Evolutionary conservation across 1,140 invertebrate genomes (phyloP).

Genomic region (Drosophila ambigua): DNA sequence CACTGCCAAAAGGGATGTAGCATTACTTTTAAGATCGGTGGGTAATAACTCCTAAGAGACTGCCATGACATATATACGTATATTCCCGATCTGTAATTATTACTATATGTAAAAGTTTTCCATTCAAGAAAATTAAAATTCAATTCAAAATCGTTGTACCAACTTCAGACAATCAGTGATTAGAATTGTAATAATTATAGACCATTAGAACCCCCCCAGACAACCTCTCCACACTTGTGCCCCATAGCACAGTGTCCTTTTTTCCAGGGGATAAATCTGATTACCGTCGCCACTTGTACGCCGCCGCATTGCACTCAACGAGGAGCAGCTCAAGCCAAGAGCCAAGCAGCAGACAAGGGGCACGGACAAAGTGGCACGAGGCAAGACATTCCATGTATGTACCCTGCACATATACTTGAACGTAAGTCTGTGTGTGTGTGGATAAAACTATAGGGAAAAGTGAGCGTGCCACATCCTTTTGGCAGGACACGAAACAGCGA

Average conservation of each 20-base stretch:
- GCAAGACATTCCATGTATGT: constrained; percentile 15
- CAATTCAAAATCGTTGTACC: no score
- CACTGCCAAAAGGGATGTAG: no score
- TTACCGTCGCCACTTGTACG: constrained; percentile 51
- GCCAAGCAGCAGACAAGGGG: constrained; percentile 24
- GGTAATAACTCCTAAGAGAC: no score
- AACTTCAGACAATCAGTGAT: no score
- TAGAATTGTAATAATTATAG: no score
- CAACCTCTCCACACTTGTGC: neutral
- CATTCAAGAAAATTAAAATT: no score
- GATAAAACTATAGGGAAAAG: constrained; percentile 51
- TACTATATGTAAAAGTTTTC: no score
- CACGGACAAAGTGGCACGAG: constrained; percentile 61
- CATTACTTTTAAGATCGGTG: no score
- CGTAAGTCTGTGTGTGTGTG: constrained; percentile 4
- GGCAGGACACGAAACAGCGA: constrained; percentile 46
- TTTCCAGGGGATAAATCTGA: constrained; percentile 31
- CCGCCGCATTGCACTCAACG: constrained; percentile 54
- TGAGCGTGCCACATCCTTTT: constrained; percentile 63
- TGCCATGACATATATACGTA: no score
- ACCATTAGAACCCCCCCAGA: no score
- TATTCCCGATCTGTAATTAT: no score
- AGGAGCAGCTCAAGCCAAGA: constrained; percentile 17
- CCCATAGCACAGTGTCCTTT: constrained; percentile 31
- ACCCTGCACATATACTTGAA: neutral